Conservation (phyloP, 1,140 invertebrate species). For the Lutraria rhynchaena region DNA sequence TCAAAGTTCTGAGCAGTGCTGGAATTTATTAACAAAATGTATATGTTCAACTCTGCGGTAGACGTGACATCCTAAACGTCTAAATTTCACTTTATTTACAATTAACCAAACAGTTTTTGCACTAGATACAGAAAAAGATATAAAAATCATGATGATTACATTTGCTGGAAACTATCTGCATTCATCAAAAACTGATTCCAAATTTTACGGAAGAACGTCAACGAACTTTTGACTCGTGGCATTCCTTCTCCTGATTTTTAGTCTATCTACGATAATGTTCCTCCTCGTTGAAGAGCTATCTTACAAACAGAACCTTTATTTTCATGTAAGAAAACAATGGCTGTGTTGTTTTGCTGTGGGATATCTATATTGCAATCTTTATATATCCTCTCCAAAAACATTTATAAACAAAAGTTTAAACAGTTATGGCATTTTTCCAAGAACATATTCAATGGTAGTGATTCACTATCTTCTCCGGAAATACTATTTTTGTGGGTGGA, state of each 20-base stretch:
- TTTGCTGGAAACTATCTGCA: too few species aligned
- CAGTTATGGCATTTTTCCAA: constrained; percentile 41
- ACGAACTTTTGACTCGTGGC: too few species aligned
- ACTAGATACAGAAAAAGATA: too few species aligned
- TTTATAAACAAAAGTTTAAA: constrained; percentile 47
- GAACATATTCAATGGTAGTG: constrained; percentile 44
- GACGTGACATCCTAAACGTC: too few species aligned
- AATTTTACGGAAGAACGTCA: too few species aligned
- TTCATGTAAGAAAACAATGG: constrained; percentile 21
- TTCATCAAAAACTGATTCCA: too few species aligned
- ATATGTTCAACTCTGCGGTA: too few species aligned
- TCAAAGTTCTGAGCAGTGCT: too few species aligned
- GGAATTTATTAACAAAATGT: neutral
- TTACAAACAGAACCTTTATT: neutral
- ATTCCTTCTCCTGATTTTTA: too few species aligned
- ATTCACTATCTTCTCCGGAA: constrained; percentile 24
- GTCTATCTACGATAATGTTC: neutral
- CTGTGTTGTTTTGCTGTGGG: constrained; percentile 19
- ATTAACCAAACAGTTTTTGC: too few species aligned
- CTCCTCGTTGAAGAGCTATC: constrained; percentile 14
- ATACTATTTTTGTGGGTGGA: constrained; percentile 30
- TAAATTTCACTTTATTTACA: too few species aligned
- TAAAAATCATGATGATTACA: too few species aligned
- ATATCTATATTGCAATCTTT: constrained; percentile 41
- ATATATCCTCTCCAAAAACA: constrained; percentile 20